A percentile compares a stretch with the other conserved stretches of the same genome.
Evolutionary conservation across 1,140 invertebrate species (phyloP).

Genomic region (Pararge aegeria): DNA sequence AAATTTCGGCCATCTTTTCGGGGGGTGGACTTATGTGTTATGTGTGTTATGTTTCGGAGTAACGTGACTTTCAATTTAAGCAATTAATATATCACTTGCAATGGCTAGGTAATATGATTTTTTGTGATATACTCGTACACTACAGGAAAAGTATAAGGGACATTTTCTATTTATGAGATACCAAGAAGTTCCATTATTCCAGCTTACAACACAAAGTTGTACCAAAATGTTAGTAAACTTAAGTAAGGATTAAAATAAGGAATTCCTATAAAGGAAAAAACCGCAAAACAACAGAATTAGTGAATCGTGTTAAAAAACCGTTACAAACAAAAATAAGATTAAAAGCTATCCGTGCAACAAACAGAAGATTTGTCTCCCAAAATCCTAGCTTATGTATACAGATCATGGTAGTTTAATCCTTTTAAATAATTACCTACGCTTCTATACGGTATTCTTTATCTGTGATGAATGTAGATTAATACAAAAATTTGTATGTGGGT

Average conservation of each 20-base stretch:
- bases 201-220: neutral
- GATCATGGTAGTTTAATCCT: conserved; percentile 15
- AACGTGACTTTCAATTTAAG: no score
- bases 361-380: conserved; percentile 20
- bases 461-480: neutral
- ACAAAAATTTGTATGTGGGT: neutral
- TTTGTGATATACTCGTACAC: no score
- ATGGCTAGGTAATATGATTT: no score
- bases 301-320: conserved; percentile 31
- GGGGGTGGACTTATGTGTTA: no score
- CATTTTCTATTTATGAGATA: no score
- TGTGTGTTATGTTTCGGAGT: no score
- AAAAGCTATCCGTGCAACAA: conserved; percentile 28
- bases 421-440: conserved; percentile 10
- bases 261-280: conserved; percentile 37
- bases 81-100: no score
- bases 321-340: conserved; percentile 51
- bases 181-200: no score
- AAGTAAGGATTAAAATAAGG: conserved; percentile 24
- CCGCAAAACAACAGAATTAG: conserved; percentile 9
- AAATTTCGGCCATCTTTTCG: no score
- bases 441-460: neutral
- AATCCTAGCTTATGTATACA: conserved; percentile 27
- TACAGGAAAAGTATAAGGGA: no score
- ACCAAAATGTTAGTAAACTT: neutral